Conservation (phyloP, 64 coral and sea anemone species). For the Montipora capricornis region DNA sequence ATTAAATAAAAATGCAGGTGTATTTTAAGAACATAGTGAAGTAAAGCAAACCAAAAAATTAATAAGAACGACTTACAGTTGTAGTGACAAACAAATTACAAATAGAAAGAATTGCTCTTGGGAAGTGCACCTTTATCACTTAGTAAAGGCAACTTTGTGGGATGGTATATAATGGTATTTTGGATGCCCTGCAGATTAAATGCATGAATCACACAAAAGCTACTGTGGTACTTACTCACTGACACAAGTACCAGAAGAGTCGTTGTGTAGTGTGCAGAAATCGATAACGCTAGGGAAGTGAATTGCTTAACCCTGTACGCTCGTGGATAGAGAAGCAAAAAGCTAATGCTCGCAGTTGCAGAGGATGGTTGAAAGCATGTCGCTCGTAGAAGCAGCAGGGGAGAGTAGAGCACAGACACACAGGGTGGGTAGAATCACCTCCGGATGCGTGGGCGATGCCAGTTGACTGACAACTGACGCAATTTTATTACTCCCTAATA, state of each 20-base stretch:
- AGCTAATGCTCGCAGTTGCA: conserved; percentile 36
- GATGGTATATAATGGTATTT: background rate
- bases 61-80: no score
- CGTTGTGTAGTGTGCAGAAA: conserved; percentile 26
- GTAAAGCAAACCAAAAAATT: no score
- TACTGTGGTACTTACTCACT: conserved; percentile 58
- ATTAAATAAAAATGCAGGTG: no score
- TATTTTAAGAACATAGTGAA: no score
- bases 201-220: conserved; percentile 13
- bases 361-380: conserved; percentile 45
- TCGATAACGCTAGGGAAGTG: conserved; percentile 24
- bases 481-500: conserved; percentile 41
- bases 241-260: conserved; percentile 33
- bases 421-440: conserved; percentile 60
- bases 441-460: conserved; percentile 25
- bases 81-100: background rate
- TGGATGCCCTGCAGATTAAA: background rate
- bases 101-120: no score
- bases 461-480: conserved; percentile 57
- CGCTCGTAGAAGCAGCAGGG: conserved; percentile 39
- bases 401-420: conserved; percentile 49
- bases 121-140: no score
- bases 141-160: background rate
- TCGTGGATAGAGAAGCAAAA: conserved; percentile 58
- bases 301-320: conserved; percentile 42